Evolutionary conservation across 1,140 invertebrate species (phyloP), one percentile per base, ranked within the genome.

Genomic region (Halyomorpha halys): DNA sequence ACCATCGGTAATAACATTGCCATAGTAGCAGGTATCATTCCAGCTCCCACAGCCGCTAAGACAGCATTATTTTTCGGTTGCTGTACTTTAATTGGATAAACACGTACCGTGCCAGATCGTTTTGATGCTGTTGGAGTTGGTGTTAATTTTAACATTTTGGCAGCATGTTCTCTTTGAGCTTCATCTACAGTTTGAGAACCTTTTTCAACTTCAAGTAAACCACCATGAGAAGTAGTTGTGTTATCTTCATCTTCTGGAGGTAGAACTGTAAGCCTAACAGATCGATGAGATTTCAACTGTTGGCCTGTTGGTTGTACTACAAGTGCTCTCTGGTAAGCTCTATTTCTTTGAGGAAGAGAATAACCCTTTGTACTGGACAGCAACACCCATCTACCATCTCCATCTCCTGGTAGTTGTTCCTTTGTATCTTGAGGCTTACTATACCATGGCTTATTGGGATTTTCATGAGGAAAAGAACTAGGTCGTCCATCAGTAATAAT

Each of bases 1-100:
- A 87, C 83, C 79, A 88, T 84, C 1, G 86, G 86, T 34, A 87
- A 81, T 66, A 88, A 79, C 82, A 88, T 84, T 1, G 86, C 86
- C 82, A 89, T 84, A 0, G 86, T 86, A 0, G 86, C 86, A 18
- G 86, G 86, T 39, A 89, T 74, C 81, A 88, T 85, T 2, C 86
- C 86, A 30, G 86, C 86, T 2, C 85, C 82, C 6, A 87, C 84
- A 4, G 86, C 86, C 11, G 86, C 85, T 49, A 87, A 70, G 5
- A 69, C 45, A 2, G 70, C 67, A 49, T 63, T 65, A n/a, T 62
- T 63, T n/a, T 34, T 14, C n/a, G 47, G 27, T 39, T 60, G 61
- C 5, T 56, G 44, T 3, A 25, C 9, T 15, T n/a, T 44, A 1
- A 61, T 44, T 30, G 62, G 66, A 27, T 63, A 53, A 1, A 67